phyloP scores from a whole-genome alignment of 2,797 vertebrate genomes.

The Apogon hyalosoma region DNA sequence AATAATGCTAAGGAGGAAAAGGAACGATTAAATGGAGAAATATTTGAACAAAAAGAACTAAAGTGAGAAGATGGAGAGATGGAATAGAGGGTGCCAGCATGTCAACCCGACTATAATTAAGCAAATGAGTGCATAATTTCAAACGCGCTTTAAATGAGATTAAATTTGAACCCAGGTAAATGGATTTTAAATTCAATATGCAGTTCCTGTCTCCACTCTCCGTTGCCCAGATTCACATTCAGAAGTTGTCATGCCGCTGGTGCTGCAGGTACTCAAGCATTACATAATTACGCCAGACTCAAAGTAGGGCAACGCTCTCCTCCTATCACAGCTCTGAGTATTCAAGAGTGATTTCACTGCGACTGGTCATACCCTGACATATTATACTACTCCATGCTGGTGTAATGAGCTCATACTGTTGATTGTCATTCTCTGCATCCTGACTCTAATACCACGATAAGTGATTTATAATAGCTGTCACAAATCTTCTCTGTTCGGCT shows the following conservation, averaged over 20 bases:
- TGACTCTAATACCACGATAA: conserved; percentile 9
- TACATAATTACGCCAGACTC: conserved; percentile 76
- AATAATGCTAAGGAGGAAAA: conserved; percentile 3
- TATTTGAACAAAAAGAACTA: conserved; percentile 12
- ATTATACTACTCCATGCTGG: conserved; percentile 48
- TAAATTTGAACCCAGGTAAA: conserved; percentile 44
- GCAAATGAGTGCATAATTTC: conserved; percentile 21
- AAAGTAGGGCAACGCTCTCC: conserved; percentile 73
- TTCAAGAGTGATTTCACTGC: conserved; percentile 59
- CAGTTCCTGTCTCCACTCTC: conserved; percentile 49
- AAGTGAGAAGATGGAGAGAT: conserved; percentile 16
- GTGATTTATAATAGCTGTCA: conserved; percentile 21
- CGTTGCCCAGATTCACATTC: conserved; percentile 57
- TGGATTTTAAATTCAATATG: conserved; percentile 47
- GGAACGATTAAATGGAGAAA: conserved; percentile 19
- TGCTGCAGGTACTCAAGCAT: conserved; percentile 79
- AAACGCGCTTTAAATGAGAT: conserved; percentile 27
- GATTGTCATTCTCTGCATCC: conserved; percentile 41
- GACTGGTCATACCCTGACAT: conserved; percentile 58
- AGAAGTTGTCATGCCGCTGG: conserved; percentile 69
- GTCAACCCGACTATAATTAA: conserved; percentile 29
- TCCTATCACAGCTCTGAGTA: conserved; percentile 62
- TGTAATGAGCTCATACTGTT: conserved; percentile 19
- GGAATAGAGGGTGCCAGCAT: conserved; percentile 2
- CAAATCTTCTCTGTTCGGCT: conserved; percentile 17